Evolutionary conservation across 2,113 vertebrate genomes (phyloP), one percentile per base, ranked within the genome.

Genomic region (Peromyscus californicus): DNA sequence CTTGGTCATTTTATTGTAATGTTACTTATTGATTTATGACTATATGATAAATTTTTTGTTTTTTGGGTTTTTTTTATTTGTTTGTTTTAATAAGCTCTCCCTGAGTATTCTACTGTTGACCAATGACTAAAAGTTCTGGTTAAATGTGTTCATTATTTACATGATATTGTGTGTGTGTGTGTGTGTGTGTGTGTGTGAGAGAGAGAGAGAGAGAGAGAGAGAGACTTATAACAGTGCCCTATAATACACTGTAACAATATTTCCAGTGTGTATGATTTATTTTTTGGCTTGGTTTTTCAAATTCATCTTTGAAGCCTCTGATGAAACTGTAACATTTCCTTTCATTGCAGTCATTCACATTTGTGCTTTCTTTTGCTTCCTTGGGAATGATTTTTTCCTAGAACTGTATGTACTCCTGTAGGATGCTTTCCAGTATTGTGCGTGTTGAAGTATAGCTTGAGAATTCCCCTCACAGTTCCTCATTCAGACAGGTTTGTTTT

Each of bases 11-110:
- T 84, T 48, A 65, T 80, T 82, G 29, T 59, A 94, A n/a, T 76
- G 65, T 76, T 96, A 80, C 61, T 95, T 96, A n/a, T 87, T 76
- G 36, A 95, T 89, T 89, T 95, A 22, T 75, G 83, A 72, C 21
- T 42, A 11, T 86, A 36, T 89, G 39, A 65, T 89, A 79, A 36
- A 22, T 76, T 21, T 76, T 39, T 75, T 17, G 21, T 45, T 67
- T 65, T 21, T 26, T 51, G 24, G 26, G 76, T 39, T 75, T 17
- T 10, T 42, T 67, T 75, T 17, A 11, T 42, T 67, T 63, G 29
- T 21, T 24, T 48, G 24, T 26, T 90, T 79, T 31, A 63, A 29
- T 86, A 48, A 63, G 19, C 13, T 90, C 7, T 48, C 19, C 3
- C 12, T 65, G 39, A n/a, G 17, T 39, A 16, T 54, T 16, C 19